Conservation (phyloP, 2,113 vertebrate species). For the Corvus hawaiiensis region DNA sequence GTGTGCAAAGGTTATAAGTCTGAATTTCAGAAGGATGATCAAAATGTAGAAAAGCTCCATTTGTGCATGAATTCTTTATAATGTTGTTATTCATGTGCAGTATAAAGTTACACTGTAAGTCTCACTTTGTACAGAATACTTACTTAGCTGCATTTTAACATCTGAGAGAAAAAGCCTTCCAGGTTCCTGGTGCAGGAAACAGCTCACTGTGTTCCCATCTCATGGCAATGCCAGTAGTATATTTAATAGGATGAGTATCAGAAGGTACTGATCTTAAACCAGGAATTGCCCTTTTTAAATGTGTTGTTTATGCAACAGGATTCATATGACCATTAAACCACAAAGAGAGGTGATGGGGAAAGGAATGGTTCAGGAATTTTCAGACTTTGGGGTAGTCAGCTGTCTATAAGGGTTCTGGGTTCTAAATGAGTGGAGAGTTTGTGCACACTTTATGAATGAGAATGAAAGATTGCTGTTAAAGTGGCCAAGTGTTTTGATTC, state of each 20-base stretch:
- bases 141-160: not conserved
- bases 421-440: not conserved
- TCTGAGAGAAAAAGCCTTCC: not conserved
- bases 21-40: not conserved
- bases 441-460: not conserved
- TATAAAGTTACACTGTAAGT: not conserved
- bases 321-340: not conserved
- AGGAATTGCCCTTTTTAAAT: not conserved
- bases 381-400: not conserved
- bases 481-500: not conserved
- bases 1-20: not conserved
- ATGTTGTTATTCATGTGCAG: not conserved
- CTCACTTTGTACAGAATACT: not conserved
- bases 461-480: not conserved
- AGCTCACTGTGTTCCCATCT: not conserved
- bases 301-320: not conserved
- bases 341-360: not conserved
- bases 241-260: not conserved
- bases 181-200: not conserved
- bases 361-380: not conserved
- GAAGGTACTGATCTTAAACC: not conserved
- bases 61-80: not conserved
- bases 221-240: not conserved
- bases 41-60: not conserved
- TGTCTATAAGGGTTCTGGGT: not conserved